These are phyloP conservation scores for Yponomeuta malinellus DNA, from an alignment of 2,888 invertebrate genomes.

Conservation along the genomic window DNA sequence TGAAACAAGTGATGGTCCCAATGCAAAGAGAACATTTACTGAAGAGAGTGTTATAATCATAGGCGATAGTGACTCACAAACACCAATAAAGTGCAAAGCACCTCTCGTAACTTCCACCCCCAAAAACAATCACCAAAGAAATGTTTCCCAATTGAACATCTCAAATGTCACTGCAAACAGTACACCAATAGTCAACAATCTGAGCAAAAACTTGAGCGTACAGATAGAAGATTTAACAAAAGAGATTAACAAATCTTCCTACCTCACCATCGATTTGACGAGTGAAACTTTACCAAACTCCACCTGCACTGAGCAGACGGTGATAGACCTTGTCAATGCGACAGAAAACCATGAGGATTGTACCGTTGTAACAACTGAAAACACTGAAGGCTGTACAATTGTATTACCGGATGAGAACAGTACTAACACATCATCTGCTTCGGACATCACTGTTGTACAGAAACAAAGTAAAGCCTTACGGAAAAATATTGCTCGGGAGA, in stretches of 20 bases:
- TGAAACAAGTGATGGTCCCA: background rate
- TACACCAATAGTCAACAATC: slow-evolving; percentile 16
- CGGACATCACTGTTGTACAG: slow-evolving; percentile 49
- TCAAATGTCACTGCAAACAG: slow-evolving; percentile 42
- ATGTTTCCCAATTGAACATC: slow-evolving; percentile 10
- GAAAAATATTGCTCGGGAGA: slow-evolving; percentile 24
- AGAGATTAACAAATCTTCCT: slow-evolving; percentile 47
- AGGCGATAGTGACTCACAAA: background rate
- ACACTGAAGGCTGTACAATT: slow-evolving; percentile 37
- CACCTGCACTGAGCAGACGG: slow-evolving; percentile 24
- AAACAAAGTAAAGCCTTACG: slow-evolving; percentile 15
- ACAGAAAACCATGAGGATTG: slow-evolving; percentile 34
- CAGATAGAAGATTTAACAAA: slow-evolving; percentile 38
- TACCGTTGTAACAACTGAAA: slow-evolving; percentile 35
- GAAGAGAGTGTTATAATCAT: background rate
- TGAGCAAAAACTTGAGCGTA: slow-evolving; percentile 27
- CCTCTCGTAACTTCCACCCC: background rate
- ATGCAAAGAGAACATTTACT: background rate
- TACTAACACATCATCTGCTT: slow-evolving; percentile 37
- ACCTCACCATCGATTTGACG: slow-evolving; percentile 59
- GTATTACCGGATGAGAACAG: background rate
- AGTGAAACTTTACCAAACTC: slow-evolving; percentile 24
- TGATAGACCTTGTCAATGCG: slow-evolving; percentile 44
- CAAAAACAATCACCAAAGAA: background rate
- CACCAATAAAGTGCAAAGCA: background rate